Evolutionary conservation across 2,797 vertebrate species (phyloP).

Genomic region (Vireo griseus): DNA sequence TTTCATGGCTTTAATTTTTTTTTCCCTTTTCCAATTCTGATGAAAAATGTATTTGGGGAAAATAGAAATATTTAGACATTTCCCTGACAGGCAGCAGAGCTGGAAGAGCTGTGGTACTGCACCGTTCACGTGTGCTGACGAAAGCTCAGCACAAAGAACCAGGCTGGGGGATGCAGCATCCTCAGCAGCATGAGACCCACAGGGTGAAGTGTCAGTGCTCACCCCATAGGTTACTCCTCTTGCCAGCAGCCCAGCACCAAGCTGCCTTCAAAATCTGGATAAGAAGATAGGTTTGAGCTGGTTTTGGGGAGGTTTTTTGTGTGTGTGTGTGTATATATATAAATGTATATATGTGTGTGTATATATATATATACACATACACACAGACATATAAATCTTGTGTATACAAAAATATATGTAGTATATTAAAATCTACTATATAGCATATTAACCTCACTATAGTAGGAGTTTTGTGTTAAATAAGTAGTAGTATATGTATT

Average conservation of each 20-base stretch:
- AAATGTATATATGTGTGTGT: rapidly evolving
- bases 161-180: background rate
- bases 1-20: background rate
- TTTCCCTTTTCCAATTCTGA: background rate
- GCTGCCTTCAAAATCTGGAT: background rate
- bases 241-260: background rate
- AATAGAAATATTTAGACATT: conserved; percentile 16
- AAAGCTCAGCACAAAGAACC: background rate
- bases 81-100: background rate
- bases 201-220: background rate
- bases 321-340: rapidly evolving
- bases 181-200: rapidly evolving
- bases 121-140: background rate
- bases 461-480: background rate
- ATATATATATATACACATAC: no score
- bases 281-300: background rate
- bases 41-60: background rate
- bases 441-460: background rate
- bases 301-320: background rate
- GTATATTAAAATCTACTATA: background rate
- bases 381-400: no score
- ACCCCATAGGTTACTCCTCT: background rate
- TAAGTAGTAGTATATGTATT: background rate
- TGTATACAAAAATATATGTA: background rate
- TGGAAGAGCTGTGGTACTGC: background rate